phyloP scores from a whole-genome alignment of 2,888 invertebrate genomes.

The Aethes cnicana region DNA sequence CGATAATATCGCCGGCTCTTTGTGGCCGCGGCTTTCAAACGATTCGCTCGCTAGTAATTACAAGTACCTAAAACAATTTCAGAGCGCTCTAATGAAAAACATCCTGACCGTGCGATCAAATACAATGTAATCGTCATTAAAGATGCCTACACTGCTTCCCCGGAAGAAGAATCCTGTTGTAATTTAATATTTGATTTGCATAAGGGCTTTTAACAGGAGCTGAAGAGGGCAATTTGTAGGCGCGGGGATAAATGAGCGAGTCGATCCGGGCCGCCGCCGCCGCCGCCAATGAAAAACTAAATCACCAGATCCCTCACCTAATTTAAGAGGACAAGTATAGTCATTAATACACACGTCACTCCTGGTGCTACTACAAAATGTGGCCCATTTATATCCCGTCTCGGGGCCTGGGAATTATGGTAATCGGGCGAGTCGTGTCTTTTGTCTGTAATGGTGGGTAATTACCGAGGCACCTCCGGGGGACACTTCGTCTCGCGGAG shows the following conservation, averaged over 20 bases:
- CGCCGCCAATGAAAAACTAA: constrained; percentile 74
- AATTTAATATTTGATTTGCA: constrained; percentile 29
- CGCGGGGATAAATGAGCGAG: constrained; percentile 44
- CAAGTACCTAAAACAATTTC: constrained; percentile 72
- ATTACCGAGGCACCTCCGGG: constrained; percentile 78
- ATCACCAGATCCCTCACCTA: constrained; percentile 78
- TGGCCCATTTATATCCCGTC: constrained; percentile 77
- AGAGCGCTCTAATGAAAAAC: constrained; percentile 41
- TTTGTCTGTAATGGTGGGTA: constrained; percentile 82
- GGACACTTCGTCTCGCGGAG: constrained; percentile 67
- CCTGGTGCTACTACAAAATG: constrained; percentile 80
- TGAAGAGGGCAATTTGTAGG: constrained; percentile 43
- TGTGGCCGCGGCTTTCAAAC: constrained; percentile 64
- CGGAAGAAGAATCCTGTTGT: constrained; percentile 8
- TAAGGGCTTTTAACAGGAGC: constrained; percentile 34
- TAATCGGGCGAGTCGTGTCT: constrained; percentile 81
- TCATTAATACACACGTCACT: constrained; percentile 82
- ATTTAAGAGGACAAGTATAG: constrained; percentile 80
- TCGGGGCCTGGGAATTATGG: constrained; percentile 79
- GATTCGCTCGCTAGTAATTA: constrained; percentile 68
- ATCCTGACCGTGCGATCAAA: constrained; percentile 19
- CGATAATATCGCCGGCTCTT: constrained; percentile 64
- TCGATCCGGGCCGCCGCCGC: constrained; percentile 43
- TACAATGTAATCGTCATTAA: constrained; percentile 17
- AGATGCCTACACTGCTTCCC: constrained; percentile 1